Conservation (phyloP, 2,113 vertebrate species). For the Rhombomys opimus region DNA sequence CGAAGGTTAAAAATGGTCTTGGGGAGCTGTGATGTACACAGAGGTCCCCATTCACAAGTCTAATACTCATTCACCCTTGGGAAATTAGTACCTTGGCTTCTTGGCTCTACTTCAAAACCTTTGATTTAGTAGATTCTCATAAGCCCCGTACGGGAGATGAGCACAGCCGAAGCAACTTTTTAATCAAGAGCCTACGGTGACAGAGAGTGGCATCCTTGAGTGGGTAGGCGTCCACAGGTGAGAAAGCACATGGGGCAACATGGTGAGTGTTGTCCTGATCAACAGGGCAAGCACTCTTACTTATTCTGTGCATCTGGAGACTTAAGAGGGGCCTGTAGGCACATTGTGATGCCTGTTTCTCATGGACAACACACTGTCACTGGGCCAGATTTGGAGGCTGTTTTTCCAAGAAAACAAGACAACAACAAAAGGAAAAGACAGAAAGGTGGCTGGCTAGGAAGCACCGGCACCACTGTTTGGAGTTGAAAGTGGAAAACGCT, state of each 20-base stretch:
- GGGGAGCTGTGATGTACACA: not conserved
- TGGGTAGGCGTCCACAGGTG: not conserved
- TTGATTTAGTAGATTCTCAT: not conserved
- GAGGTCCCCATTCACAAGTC: not conserved
- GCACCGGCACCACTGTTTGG: not conserved
- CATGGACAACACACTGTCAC: not conserved
- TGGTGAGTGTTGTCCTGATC: not conserved
- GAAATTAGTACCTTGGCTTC: not conserved
- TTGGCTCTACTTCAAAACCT: slow-evolving; percentile 24
- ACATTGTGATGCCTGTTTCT: not conserved
- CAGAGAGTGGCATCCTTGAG: not conserved
- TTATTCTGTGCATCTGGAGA: not conserved
- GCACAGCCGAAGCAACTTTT: slow-evolving; percentile 41
- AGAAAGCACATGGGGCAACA: not conserved
- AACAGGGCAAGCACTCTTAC: not conserved
- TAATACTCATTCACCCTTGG: not conserved
- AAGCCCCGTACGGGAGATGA: not conserved
- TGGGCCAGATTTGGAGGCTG: not conserved
- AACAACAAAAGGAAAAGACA: slow-evolving; percentile 27
- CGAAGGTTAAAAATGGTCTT: not conserved
- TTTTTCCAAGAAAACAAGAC: not conserved
- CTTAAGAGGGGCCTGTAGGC: not conserved
- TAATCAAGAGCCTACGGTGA: slow-evolving; percentile 15
- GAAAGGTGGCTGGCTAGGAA: not conserved
- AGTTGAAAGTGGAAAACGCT: not conserved